Base-by-base conservation (phyloP, 2,113 vertebrate genomes). In the Sardina pilchardus region DNA sequence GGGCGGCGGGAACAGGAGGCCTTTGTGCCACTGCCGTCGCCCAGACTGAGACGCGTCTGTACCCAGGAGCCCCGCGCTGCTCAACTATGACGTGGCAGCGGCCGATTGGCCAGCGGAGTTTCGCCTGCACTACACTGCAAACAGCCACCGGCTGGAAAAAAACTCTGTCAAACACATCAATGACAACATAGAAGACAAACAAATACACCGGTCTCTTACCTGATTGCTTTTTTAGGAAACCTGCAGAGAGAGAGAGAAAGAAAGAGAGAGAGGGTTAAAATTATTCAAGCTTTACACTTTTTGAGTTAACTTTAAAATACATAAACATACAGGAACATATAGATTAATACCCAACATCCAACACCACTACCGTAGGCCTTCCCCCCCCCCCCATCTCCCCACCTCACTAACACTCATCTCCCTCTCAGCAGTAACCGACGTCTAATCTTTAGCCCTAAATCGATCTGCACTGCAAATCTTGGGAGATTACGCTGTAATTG, bases 161-260 rank as follows among this genome's bases (percentile, higher is more conserved):
- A 67, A 67, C n/a, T 67, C 63, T 30, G n/a, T 26, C 63, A 12
- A 30, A 67, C 63, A 67, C 26, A 26, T 67, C 63, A 67, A 30
- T 30, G 59, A 26, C 1, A 10, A 30, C 30, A 9, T 30, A 30
- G 12, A 67, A 67, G n/a, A 67, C 30, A 67, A 12, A 67, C 12
- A 67, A 26, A 67, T 10, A 71, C 26, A 24, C 14, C 42, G 78
- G 4, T 81, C 16, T 94, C 95, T 96, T 95, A 98, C 97, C 97
- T 97, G 94, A 94, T 97, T 95, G 96, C 97, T 98, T 98, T 99
- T 97, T 97, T 99, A 93, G 97, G 96, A 98, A 98, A 97, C 97
- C 98, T 99, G 93, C 84, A 45, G 9, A 50, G 81, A 48, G 81
- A 16, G 44, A 16, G 45, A 82, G 21, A 30, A 16, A 48, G 26